Conservation (phyloP, 1,140 invertebrate genomes). For the Thaumetopoea pityocampa region DNA sequence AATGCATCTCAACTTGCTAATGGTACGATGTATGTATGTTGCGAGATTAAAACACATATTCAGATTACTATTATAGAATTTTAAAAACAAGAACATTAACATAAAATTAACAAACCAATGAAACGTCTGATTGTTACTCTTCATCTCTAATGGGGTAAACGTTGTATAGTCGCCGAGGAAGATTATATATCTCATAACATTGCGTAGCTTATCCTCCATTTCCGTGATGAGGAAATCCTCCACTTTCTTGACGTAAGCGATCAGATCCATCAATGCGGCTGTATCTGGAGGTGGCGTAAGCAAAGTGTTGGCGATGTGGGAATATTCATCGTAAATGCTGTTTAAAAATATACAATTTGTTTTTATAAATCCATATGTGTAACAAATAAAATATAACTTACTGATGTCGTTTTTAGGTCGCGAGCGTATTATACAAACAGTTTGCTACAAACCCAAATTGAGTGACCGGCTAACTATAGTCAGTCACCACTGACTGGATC, state of each 20-base stretch:
- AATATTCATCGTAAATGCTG: constrained; percentile 91
- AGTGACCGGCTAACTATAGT: no score
- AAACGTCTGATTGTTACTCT: constrained; percentile 90
- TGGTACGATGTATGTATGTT: no score
- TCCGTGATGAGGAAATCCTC: constrained; percentile 83
- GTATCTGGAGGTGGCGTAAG: constrained; percentile 89
- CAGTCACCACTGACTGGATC: no score
- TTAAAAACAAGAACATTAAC: no score
- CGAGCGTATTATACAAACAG: no score
- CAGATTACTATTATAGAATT: no score
- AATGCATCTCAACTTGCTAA: no score
- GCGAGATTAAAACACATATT: background rate
- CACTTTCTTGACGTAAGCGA: constrained; percentile 85
- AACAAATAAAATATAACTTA: no score
- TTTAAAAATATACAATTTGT: constrained; percentile 38
- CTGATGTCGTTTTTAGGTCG: no score
- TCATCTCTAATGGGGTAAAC: constrained; percentile 89
- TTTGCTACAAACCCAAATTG: no score
- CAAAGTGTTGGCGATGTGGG: constrained; percentile 86
- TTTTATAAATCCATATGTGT: background rate
- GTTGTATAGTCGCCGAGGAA: constrained; percentile 87
- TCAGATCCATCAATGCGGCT: constrained; percentile 88
- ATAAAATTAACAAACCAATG: constrained; percentile 86
- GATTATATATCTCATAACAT: constrained; percentile 81
- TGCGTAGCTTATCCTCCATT: constrained; percentile 85